Base-by-base conservation (phyloP, 2,888 invertebrate species). In the Drosophila paramelanica region DNA sequence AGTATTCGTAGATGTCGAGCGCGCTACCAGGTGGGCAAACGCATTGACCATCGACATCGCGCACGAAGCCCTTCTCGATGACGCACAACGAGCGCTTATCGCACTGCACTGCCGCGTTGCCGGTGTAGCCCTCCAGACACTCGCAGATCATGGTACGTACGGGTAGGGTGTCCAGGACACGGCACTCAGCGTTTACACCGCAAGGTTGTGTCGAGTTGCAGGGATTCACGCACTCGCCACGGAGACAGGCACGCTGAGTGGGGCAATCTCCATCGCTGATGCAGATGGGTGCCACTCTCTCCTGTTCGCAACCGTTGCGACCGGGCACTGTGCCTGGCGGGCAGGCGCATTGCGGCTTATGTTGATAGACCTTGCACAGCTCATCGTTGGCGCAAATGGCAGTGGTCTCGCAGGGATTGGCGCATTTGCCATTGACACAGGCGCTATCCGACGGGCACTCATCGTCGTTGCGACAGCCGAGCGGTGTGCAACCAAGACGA, bases 141-240 rank as follows among this genome's bases (percentile, higher is more conserved):
- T 96, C 96, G 89, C 98, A 98, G 70, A 96, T 95, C 96, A 98
- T 96, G 8, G 97, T 97, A 89, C 96, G 94, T 0, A 98, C 96
- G 10, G 97, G 97, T 52, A 95, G 93, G 0, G 97, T 97, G 89
- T 97, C 96, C 36, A 96, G 93, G 2, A 97, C 95, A 69, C 94
- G 95, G 89, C 97, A 97, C 65, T 95, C 93, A 0, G 97, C 95
- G 89, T 97, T 97, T 1, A 94, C 94, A 7, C 96, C 97, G 89
- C 98, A 98, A 0, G 97, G 97, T 79, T 95, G 94, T 3, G 96
- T 95, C 51, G 94, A 94, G 46, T 93, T 93, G 90, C 98, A 98
- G 11, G 98, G 97, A 91, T 98, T 96, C 6, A 96, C 94, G 90
- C 98, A 98, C 86, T 95, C 95, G 11, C 95, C 94, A 62, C 95